phyloP scores from a whole-genome alignment of 2,888 invertebrate species.

The Hymenopus coronatus region DNA sequence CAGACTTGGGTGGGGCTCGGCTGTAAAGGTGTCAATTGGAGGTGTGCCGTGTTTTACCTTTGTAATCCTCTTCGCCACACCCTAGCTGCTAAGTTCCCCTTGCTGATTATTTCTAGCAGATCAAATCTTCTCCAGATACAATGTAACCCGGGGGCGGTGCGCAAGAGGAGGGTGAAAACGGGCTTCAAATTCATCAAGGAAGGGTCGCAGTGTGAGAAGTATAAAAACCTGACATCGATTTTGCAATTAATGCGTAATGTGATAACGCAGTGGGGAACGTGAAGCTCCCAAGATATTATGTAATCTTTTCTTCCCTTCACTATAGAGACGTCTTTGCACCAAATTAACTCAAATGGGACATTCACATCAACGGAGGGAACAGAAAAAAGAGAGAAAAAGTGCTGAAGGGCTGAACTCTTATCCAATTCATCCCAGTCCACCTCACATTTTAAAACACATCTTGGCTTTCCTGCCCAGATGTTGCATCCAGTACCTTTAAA shows the following conservation, averaged over 20 bases:
- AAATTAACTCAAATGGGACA: too few relatives aligned
- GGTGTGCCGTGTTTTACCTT: constrained; percentile 32
- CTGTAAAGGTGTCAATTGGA: constrained; percentile 30
- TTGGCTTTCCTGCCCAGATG: too few relatives aligned
- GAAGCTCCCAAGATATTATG: constrained; percentile 14
- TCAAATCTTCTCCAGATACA: constrained; percentile 19
- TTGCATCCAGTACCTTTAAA: too few relatives aligned
- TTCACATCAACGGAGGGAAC: too few relatives aligned
- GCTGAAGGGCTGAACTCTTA: too few relatives aligned
- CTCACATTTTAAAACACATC: too few relatives aligned
- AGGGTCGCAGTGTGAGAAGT: neutral
- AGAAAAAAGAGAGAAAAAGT: too few relatives aligned
- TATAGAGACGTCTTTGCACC: too few relatives aligned
- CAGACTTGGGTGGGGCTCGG: constrained; percentile 11
- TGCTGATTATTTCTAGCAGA: constrained; percentile 23
- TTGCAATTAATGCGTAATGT: constrained; percentile 43
- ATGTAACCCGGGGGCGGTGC: constrained; percentile 12
- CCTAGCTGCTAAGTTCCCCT: neutral
- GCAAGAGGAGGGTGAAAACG: neutral
- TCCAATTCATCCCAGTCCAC: too few relatives aligned
- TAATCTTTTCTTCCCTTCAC: too few relatives aligned
- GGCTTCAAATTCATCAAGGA: constrained; percentile 13
- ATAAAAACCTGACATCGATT: constrained; percentile 38
- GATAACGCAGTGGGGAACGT: constrained; percentile 38
- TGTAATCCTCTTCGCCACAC: constrained; percentile 27